These are phyloP conservation scores for Takifugu ocellatus DNA, from an alignment of 2,797 vertebrate species.

Conservation along the genomic window DNA sequence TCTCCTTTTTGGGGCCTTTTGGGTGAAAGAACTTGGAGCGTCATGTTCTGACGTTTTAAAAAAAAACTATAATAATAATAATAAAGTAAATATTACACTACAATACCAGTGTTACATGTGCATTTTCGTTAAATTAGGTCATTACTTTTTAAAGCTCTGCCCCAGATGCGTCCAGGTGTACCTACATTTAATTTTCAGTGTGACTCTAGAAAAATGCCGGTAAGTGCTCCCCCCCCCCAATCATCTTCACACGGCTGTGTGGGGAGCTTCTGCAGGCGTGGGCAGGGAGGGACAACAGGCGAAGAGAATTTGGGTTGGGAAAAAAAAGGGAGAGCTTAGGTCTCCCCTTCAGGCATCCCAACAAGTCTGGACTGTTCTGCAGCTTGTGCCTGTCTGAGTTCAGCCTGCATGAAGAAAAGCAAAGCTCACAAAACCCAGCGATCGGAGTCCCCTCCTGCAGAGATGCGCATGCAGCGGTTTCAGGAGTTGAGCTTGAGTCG, in stretches of 20 bases:
- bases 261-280: conserved; percentile 27
- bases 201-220: neutral
- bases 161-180: neutral
- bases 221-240: too few relatives aligned
- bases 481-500: conserved; percentile 6
- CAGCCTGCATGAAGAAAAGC: conserved; percentile 9
- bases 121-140: neutral
- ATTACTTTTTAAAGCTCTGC: too few relatives aligned
- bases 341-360: conserved; percentile 68
- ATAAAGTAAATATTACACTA: too few relatives aligned
- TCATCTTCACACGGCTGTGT: conserved; percentile 3
- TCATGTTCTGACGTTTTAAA: too few relatives aligned
- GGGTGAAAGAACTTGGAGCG: too few relatives aligned
- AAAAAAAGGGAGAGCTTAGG: conserved; percentile 36
- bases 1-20: too few relatives aligned
- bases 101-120: neutral
- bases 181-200: neutral
- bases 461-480: conserved; percentile 35
- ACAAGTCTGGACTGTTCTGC: conserved; percentile 70
- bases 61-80: too few relatives aligned
- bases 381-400: conserved; percentile 32
- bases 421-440: conserved; percentile 24
- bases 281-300: conserved; percentile 48
- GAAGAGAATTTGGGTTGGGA: conserved; percentile 15
- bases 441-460: conserved; percentile 21